Evolutionary conservation across 2,113 vertebrate species (phyloP).

Genomic region (Suncus etruscus): DNA sequence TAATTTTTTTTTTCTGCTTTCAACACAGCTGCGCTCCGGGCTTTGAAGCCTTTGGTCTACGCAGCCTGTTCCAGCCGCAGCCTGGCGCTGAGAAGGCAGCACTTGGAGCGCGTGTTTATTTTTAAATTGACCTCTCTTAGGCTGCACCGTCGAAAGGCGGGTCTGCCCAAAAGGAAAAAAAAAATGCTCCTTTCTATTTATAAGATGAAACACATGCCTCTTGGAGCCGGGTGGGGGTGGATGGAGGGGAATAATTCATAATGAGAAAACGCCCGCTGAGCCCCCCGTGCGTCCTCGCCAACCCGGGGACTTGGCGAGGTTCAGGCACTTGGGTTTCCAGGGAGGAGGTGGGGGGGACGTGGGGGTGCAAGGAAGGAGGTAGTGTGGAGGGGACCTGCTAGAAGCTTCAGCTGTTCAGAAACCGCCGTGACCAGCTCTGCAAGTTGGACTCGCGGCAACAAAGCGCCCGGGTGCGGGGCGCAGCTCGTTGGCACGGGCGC

Average conservation of each 20-base stretch:
- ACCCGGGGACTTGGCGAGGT: no score
- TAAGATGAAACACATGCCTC: slow-evolving; percentile 83
- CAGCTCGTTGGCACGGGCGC: no score
- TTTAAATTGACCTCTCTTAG: slow-evolving; percentile 77
- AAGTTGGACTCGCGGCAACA: slow-evolving; percentile 34
- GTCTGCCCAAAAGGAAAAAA: slow-evolving; percentile 75
- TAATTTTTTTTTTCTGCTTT: slow-evolving; percentile 54
- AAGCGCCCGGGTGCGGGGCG: no score
- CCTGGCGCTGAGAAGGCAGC: slow-evolving; percentile 69
- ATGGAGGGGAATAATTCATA: slow-evolving; percentile 68
- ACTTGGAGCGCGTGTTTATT: slow-evolving; percentile 72
- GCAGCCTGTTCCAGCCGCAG: slow-evolving; percentile 68
- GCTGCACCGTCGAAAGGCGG: slow-evolving; percentile 63
- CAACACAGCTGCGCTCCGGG: slow-evolving; percentile 55
- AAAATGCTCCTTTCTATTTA: slow-evolving; percentile 83
- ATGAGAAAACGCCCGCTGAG: slow-evolving; percentile 54
- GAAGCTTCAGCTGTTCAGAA: slow-evolving; percentile 62
- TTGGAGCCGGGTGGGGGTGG: slow-evolving; percentile 59
- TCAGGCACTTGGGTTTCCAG: no score
- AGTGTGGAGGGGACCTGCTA: no score
- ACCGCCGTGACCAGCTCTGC: slow-evolving; percentile 16
- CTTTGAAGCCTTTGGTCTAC: slow-evolving; percentile 77
- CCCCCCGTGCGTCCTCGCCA: no score
- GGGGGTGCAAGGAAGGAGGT: no score
- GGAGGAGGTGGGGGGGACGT: no score